Percentiles rank a stretch among this genome's conserved stretches.
These are phyloP conservation scores for Salvator merianae DNA, from an alignment of 2,113 vertebrate genomes.

Conservation along the genomic window DNA sequence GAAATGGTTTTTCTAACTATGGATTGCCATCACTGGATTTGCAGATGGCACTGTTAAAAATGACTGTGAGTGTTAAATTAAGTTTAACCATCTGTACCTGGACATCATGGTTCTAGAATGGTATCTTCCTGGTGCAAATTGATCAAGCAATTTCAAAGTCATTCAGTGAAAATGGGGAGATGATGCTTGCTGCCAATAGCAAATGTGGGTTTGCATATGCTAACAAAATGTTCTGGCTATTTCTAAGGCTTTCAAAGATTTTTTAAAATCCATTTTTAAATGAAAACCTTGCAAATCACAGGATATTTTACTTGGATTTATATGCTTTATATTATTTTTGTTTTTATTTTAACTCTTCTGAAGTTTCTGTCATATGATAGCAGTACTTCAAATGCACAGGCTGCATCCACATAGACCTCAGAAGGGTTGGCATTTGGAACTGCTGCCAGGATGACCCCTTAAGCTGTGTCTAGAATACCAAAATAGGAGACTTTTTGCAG, in stretches of 20 bases:
- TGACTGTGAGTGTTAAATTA: not conserved
- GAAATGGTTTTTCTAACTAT: not conserved
- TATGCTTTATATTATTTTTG: no score
- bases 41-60: not conserved
- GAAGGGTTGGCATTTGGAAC: no score
- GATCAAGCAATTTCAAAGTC: not conserved
- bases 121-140: not conserved
- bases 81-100: not conserved
- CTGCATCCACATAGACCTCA: no score
- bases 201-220: not conserved
- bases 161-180: not conserved
- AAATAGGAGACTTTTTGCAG: no score
- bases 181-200: not conserved
- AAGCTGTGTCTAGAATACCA: no score
- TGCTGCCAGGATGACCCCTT: no score
- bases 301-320: no score
- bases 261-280: not conserved
- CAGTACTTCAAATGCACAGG: no score
- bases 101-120: not conserved
- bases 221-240: not conserved
- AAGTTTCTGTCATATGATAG: no score
- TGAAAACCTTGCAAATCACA: no score
- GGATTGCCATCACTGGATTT: not conserved
- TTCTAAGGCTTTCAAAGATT: not conserved
- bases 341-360: no score